Evolutionary conservation across 1,140 invertebrate species (phyloP).

Genomic region (Eupeodes corollae): DNA sequence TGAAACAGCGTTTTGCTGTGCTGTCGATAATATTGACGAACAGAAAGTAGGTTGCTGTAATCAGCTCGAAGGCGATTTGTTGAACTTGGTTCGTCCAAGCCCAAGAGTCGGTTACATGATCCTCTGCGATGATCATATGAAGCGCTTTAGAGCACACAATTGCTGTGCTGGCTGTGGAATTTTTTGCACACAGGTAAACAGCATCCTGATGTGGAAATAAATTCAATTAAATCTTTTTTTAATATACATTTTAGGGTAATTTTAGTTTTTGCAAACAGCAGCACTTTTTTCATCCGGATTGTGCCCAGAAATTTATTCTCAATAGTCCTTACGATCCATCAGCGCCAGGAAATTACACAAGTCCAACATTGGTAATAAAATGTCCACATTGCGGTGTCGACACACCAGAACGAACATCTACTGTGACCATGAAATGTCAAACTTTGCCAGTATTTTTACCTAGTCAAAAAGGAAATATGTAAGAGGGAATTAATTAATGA

Average conservation of each 20-base stretch:
- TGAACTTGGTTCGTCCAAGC: slow-evolving; percentile 61
- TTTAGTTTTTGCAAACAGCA: slow-evolving; percentile 34
- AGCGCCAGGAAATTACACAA: slow-evolving; percentile 37
- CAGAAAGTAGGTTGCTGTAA: slow-evolving; percentile 71
- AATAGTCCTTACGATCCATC: slow-evolving; percentile 36
- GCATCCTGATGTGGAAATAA: too few species aligned
- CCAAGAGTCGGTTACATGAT: slow-evolving; percentile 70
- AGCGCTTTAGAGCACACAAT: slow-evolving; percentile 66
- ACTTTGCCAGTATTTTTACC: slow-evolving; percentile 33
- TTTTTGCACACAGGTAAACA: slow-evolving; percentile 75
- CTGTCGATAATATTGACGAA: slow-evolving; percentile 68
- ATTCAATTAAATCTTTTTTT: not conserved
- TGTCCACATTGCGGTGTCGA: slow-evolving; percentile 72
- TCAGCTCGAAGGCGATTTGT: slow-evolving; percentile 37
- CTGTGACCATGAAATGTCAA: slow-evolving; percentile 36
- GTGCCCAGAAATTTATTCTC: slow-evolving; percentile 32
- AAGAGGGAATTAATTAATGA: slow-evolving; percentile 1
- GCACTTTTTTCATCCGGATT: slow-evolving; percentile 36
- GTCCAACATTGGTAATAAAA: slow-evolving; percentile 29
- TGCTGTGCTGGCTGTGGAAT: slow-evolving; percentile 84
- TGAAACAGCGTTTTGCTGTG: slow-evolving; percentile 42
- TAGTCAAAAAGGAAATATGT: slow-evolving; percentile 30
- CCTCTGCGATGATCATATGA: slow-evolving; percentile 70
- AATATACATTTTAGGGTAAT: slow-evolving; percentile 20
- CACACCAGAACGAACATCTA: slow-evolving; percentile 38